Conservation (phyloP, 2,888 invertebrate species). For the Coelopa pilipes region DNA sequence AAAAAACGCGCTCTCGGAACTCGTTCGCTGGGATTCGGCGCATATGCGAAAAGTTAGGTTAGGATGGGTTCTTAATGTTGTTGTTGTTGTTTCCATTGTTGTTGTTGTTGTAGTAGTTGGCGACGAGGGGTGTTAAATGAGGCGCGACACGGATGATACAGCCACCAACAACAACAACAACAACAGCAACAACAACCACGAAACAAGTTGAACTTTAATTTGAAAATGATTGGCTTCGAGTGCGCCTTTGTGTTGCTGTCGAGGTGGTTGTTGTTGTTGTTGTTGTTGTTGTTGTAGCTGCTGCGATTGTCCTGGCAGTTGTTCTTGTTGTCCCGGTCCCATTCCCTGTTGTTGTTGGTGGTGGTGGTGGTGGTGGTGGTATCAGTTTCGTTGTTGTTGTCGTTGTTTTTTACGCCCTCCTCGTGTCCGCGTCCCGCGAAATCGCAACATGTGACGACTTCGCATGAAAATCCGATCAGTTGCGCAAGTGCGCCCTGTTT, state of each 20-base stretch:
- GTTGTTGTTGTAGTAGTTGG: not conserved
- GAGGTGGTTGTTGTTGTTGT: conserved; percentile 4
- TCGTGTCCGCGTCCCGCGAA: not conserved
- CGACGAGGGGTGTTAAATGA: conserved; percentile 40
- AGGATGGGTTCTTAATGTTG: not conserved
- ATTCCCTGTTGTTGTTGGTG: conserved; percentile 8
- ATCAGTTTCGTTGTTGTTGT: not conserved
- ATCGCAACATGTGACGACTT: conserved; percentile 50
- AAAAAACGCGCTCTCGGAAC: conserved; percentile 25
- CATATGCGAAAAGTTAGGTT: conserved; percentile 21
- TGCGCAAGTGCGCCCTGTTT: conserved; percentile 45
- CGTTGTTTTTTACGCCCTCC: not conserved
- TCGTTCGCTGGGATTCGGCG: conserved; percentile 32
- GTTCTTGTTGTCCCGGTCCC: not conserved
- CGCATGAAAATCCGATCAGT: conserved; percentile 50
- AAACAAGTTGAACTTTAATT: conserved; percentile 33
- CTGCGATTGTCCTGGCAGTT: too few relatives aligned
- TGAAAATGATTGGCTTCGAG: conserved; percentile 30
- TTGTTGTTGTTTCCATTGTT: not conserved
- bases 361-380: not conserved
- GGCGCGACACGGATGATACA: conserved; percentile 31
- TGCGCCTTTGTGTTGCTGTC: not conserved
- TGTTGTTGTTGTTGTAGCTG: not conserved
- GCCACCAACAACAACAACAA: not conserved
- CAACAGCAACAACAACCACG: not conserved